Percentiles rank a stretch among this genome's conserved stretches.
Conservation (phyloP, 2,113 vertebrate species). For the Nestor notabilis region DNA sequence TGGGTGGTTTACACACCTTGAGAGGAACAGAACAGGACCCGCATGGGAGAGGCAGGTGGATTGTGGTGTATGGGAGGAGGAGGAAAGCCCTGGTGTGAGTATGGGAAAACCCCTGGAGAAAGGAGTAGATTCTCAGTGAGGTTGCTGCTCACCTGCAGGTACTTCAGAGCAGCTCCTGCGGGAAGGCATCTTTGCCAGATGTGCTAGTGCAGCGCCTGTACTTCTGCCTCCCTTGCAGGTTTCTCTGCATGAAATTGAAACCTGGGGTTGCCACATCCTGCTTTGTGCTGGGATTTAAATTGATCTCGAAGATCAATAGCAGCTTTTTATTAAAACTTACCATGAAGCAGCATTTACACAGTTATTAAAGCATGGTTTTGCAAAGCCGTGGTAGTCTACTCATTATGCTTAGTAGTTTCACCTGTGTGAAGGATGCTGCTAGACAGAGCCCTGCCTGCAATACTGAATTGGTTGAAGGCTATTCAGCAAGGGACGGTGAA, state of each 20-base stretch:
- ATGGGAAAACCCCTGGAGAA: not conserved
- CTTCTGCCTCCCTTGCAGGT: not conserved
- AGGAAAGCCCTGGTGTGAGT: not conserved
- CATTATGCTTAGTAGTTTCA: not conserved
- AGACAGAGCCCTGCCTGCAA: not conserved
- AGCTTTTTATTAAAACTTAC: not conserved
- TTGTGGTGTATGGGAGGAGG: not conserved
- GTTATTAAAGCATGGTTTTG: not conserved
- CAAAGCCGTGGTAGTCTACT: not conserved
- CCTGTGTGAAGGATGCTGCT: not conserved
- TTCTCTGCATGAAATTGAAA: not conserved
- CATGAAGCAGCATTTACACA: not conserved
- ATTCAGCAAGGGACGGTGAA: not conserved
- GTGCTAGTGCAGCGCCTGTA: not conserved
- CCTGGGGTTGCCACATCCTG: not conserved
- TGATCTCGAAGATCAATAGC: not conserved
- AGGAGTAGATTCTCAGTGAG: not conserved
- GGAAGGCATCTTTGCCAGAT: not conserved
- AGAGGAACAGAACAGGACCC: not conserved
- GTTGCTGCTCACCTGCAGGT: not conserved
- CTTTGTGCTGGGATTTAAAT: slow-evolving; percentile 1
- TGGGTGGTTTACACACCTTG: not conserved
- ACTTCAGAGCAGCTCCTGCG: not conserved
- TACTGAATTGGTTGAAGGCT: not conserved
- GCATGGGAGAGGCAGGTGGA: not conserved